Conservation (phyloP, 2,797 vertebrate species). For the Argya squamiceps region DNA sequence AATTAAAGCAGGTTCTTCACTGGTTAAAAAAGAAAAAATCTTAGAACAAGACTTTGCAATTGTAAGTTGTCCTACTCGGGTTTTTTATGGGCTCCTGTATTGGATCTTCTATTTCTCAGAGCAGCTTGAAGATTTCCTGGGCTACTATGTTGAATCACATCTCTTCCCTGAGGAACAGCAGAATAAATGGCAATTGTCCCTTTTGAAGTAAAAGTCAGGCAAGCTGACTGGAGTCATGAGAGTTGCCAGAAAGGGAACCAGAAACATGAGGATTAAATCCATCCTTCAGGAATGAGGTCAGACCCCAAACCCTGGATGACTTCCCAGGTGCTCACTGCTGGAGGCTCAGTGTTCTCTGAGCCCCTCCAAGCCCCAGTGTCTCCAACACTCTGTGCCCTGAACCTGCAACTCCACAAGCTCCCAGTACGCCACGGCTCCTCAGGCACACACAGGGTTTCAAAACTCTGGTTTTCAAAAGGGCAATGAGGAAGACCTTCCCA, state of each 20-base stretch:
- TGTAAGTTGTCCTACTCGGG: neutral
- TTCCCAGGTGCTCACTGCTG: accelerated
- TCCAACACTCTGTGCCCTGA: neutral
- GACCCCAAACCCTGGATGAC: neutral
- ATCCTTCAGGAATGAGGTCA: accelerated
- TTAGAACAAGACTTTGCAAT: neutral
- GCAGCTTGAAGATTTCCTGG: neutral
- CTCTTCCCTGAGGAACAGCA: neutral
- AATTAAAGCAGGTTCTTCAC: neutral
- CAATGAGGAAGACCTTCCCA: neutral
- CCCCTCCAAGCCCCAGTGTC: accelerated
- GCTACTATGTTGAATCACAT: neutral
- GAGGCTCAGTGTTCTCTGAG: neutral
- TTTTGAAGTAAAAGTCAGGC: neutral
- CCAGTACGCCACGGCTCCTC: accelerated
- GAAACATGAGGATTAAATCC: neutral
- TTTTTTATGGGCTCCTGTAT: neutral
- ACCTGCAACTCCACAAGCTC: neutral
- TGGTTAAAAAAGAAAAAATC: neutral
- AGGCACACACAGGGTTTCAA: neutral
- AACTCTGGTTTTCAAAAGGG: accelerated
- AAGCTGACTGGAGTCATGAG: neutral
- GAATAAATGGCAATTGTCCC: neutral
- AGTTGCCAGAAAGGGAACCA: neutral
- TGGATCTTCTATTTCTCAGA: neutral